Evolutionary conservation across 1,140 invertebrate species (phyloP).

Genomic region (Pemphigus obesinymphae): DNA sequence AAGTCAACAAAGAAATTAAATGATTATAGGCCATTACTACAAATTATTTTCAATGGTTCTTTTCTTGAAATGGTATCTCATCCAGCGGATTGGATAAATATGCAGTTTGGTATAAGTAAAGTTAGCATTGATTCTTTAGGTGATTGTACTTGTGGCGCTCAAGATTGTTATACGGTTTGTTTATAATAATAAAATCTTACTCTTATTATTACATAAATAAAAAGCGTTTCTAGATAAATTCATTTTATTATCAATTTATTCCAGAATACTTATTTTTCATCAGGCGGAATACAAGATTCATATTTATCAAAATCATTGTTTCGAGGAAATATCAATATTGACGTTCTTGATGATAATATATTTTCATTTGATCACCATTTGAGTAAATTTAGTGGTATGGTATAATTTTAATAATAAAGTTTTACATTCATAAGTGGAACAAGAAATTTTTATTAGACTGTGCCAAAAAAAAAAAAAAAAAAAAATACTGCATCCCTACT

Average conservation of each 20-base stretch:
- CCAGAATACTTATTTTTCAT: constrained; percentile 36
- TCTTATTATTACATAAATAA: not conserved
- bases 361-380: constrained; percentile 37
- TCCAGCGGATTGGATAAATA: constrained; percentile 51
- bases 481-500: too few species aligned
- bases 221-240: not conserved
- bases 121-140: constrained; percentile 49
- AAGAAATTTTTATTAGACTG: too few species aligned
- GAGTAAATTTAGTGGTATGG: constrained; percentile 29
- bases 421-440: too few species aligned
- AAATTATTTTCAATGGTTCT: constrained; percentile 51
- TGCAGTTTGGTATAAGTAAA: constrained; percentile 51
- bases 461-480: too few species aligned
- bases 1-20: constrained; percentile 44
- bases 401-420: not conserved
- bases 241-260: not conserved
- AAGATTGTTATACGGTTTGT: constrained; percentile 32
- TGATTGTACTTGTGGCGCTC: constrained; percentile 49
- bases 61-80: constrained; percentile 50
- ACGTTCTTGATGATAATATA: not conserved
- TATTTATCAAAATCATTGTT: constrained; percentile 43
- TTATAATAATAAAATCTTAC: not conserved
- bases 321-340: not conserved
- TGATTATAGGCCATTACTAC: constrained; percentile 29
- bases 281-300: constrained; percentile 19